Percentiles rank a stretch among this genome's conserved stretches.
Conservation (phyloP, 2,888 invertebrate species). For the Protonemura montana region DNA sequence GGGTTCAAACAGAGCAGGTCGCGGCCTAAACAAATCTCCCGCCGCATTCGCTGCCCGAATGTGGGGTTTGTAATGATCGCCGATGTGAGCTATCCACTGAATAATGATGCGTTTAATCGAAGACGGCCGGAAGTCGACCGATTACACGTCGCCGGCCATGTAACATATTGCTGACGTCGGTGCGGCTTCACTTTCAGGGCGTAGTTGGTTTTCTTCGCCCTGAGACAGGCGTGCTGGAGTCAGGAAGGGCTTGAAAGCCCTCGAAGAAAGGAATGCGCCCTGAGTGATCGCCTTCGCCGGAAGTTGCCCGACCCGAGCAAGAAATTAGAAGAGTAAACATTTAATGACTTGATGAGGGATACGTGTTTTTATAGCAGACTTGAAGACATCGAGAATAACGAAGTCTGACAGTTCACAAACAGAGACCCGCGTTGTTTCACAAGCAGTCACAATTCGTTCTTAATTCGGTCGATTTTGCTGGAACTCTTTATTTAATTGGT, state of each 20-base stretch:
- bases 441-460: conserved; percentile 4
- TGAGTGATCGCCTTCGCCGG: background rate
- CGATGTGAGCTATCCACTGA: background rate
- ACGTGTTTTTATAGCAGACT: background rate
- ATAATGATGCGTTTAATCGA: conserved; percentile 23
- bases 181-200: background rate
- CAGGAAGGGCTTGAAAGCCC: background rate
- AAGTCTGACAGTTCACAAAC: background rate
- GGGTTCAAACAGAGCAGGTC: background rate
- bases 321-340: background rate
- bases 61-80: background rate
- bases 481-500: background rate
- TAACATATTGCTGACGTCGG: background rate
- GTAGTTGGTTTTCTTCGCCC: background rate
- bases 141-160: background rate
- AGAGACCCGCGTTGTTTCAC: background rate
- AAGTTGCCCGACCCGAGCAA: background rate
- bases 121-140: conserved; percentile 9
- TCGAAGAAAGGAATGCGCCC: background rate
- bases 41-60: background rate
- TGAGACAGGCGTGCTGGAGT: background rate
- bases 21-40: background rate
- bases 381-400: background rate
- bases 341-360: background rate
- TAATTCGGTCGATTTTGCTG: background rate